phyloP scores from a whole-genome alignment of 2,888 invertebrate species.

The Drosophila ustulata region DNA sequence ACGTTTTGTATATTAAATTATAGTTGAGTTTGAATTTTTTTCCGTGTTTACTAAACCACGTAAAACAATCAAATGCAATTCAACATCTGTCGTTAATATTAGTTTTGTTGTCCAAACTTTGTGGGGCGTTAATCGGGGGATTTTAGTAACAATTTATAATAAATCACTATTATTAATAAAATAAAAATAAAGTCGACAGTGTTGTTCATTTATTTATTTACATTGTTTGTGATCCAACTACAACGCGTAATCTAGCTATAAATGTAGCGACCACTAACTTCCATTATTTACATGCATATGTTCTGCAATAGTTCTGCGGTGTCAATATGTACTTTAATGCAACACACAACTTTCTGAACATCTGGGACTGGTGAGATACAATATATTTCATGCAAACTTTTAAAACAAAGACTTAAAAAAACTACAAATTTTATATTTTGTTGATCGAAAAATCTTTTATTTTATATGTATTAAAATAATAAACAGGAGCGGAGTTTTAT shows the following conservation, averaged over 20 bases:
- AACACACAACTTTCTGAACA: background rate
- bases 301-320: background rate
- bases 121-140: slow-evolving; percentile 33
- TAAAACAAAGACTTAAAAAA: background rate
- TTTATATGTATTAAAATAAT: slow-evolving; percentile 16
- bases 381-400: background rate
- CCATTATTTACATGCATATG: background rate
- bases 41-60: slow-evolving; percentile 29
- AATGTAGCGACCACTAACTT: background rate
- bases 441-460: slow-evolving; percentile 24
- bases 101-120: slow-evolving; percentile 34
- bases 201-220: background rate
- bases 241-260: background rate
- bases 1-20: slow-evolving; percentile 19
- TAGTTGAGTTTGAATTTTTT: slow-evolving; percentile 8
- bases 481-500: slow-evolving; percentile 1
- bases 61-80: slow-evolving; percentile 40
- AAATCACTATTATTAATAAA: slow-evolving; percentile 47
- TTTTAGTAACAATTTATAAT: slow-evolving; percentile 35
- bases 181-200: background rate
- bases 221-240: background rate
- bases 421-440: background rate
- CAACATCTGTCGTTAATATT: slow-evolving; percentile 34
- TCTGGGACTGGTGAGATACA: background rate
- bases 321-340: background rate